Base-by-base conservation (phyloP, 2,797 vertebrate genomes). In the Micrastur ruficollis region DNA sequence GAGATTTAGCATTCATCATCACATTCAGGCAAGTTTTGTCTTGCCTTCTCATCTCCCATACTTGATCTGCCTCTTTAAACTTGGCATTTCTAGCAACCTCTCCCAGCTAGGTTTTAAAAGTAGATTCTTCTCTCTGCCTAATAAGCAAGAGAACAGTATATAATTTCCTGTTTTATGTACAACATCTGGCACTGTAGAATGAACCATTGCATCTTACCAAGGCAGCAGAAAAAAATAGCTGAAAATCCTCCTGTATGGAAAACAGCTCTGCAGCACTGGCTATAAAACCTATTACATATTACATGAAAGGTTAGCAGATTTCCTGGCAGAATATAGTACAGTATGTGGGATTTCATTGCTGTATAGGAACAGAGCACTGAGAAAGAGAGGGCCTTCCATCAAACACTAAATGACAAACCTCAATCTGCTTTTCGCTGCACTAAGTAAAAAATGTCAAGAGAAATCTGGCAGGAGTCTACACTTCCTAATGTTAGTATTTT, bases 11-110 rank as follows among this genome's bases (percentile, higher is more conserved):
- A 94, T 83, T 95, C 88, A 74, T 73, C 16, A 6, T 67, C 86
- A 95, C 21, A 86, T 74, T 91, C 63, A 58, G 74, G 58, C 58
- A 85, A 81, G 67, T 88, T 95, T 82, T 94, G 71, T 78, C 76
- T 76, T 96, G 71, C 63, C 61, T 89, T 88, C 94, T 92, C 38
- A 89, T 95, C 93, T 96, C 76, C 71, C 52, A 47, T 42, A 87
- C 49, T 94, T 93, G 71, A 88, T 92, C 68, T 89, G 74, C 75
- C 89, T 94, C 66, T 84, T 95, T 91, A 96, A 92, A 95, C 71
- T 91, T 59, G 49, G 75, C 81, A 82, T 83, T 93, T 90, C 56
- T 55, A 92, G 78, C 74, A 75, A 86, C 46, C 50, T 73, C 93
- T 93, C 82, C 71, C 65, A 84, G 58, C 8, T 36, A 91, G 82